These are phyloP conservation scores for Chrysopa pallens DNA, from an alignment of 1,140 invertebrate species.

Conservation along the genomic window DNA sequence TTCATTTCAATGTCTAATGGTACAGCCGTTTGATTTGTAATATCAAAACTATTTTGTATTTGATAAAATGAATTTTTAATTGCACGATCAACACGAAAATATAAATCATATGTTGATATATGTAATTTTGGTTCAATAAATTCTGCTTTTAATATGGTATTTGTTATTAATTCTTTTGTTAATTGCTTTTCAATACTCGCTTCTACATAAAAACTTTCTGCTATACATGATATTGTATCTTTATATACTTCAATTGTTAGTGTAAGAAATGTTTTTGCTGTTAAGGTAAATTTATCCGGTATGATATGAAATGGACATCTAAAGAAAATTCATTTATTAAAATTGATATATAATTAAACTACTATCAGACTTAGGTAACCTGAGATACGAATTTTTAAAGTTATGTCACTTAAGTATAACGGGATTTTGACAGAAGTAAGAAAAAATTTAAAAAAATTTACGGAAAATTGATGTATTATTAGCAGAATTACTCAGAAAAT, in stretches of 20 bases:
- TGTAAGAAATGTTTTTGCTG: background rate
- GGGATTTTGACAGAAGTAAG: too few relatives aligned
- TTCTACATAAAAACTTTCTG: background rate
- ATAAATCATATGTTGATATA: background rate
- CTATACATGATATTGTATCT: background rate
- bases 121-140: background rate
- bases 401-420: too few relatives aligned
- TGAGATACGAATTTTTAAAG: too few relatives aligned
- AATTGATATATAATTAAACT: too few relatives aligned
- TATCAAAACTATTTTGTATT: conserved; percentile 6
- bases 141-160: background rate
- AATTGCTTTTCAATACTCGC: background rate
- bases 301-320: background rate
- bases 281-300: background rate
- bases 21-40: conserved; percentile 8
- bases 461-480: too few relatives aligned
- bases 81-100: background rate
- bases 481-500: too few relatives aligned
- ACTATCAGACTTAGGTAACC: too few relatives aligned
- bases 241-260: background rate
- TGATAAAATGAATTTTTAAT: background rate
- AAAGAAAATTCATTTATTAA: too few relatives aligned
- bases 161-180: background rate
- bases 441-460: too few relatives aligned
- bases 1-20: conserved; percentile 6